Evolutionary conservation across 2,888 invertebrate genomes (phyloP), one percentile per base, ranked within the genome.

Genomic region (Sicus ferrugineus): DNA sequence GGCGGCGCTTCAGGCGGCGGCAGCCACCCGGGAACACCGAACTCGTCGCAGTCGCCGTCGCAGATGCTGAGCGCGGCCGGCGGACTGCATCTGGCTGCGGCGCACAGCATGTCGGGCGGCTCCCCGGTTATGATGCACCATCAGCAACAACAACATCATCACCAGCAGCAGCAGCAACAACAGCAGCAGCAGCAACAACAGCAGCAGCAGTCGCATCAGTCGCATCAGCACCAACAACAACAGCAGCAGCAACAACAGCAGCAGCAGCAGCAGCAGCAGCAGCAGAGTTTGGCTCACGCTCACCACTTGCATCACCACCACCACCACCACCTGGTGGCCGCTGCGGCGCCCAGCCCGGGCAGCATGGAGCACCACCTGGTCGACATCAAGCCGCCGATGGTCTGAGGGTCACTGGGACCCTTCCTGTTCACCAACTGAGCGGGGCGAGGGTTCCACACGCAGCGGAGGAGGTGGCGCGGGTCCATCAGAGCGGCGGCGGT

Each of bases 341-440:
- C 75, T 2, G 84, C 82, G 23, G 86, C 88, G 78, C 87, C 88
- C 81, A 86, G 88, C 87, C 87, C 88, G 73, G 87, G 87, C 70
- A 86, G 87, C 72, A 85, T 90, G 74, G 90, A 90, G 84, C 89
- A 90, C 86, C 89, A 89, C 82, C 65, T 82, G 68, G 87, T 90
- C 81, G 92, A 92, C 82, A 91, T 92, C 77, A 92, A 92, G 86
- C 92, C 92, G 19, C 83, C 85, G 69, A 81, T 86, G 80, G 85
- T 85, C 80, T 86, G 85, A 86, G 83, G 83, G 72, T 90, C 90
- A 89, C 91, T 90, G 88, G 90, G 91, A 88, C 90, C 88, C 90
- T 89, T 84, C 77, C 78, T 84, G 76, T 85, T 84, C 74, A 81
- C 83, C 74, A 82, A 82, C 73, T 82, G 77, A 82, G 65, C 75